These are phyloP conservation scores for Coluber constrictor DNA, from an alignment of 2,797 vertebrate genomes.

Conservation along the genomic window DNA sequence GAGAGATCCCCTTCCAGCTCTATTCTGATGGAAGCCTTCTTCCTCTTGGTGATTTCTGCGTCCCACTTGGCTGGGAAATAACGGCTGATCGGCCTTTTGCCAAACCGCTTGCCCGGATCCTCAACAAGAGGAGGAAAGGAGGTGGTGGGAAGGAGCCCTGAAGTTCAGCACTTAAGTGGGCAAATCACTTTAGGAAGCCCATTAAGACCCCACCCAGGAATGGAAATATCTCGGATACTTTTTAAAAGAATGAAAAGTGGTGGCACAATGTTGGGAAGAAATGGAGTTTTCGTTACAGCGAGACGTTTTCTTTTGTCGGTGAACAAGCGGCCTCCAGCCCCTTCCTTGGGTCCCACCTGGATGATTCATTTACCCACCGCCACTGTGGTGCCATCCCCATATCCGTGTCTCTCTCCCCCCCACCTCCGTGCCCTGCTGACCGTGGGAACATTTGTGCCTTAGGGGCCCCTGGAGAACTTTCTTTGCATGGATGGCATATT, in stretches of 20 bases:
- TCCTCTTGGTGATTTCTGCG: not conserved
- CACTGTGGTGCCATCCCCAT: not conserved
- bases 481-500: not conserved
- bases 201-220: not conserved
- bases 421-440: accelerated
- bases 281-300: not conserved
- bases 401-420: too few species aligned
- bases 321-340: not conserved
- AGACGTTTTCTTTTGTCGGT: not conserved
- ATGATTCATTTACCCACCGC: not conserved
- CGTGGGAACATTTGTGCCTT: not conserved
- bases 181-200: not conserved
- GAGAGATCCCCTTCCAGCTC: not conserved
- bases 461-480: too few species aligned
- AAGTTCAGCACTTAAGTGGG: not conserved
- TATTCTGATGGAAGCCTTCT: not conserved
- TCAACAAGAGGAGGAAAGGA: not conserved
- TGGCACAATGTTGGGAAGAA: not conserved
- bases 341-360: not conserved
- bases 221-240: not conserved
- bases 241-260: not conserved
- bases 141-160: too few species aligned
- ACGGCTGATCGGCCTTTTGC: too few species aligned
- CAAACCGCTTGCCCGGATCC: not conserved
- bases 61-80: not conserved